Evolutionary conservation across 2,888 invertebrate genomes (phyloP), one percentile per base, ranked within the genome.

Genomic region (Ametastegia equiseti): DNA sequence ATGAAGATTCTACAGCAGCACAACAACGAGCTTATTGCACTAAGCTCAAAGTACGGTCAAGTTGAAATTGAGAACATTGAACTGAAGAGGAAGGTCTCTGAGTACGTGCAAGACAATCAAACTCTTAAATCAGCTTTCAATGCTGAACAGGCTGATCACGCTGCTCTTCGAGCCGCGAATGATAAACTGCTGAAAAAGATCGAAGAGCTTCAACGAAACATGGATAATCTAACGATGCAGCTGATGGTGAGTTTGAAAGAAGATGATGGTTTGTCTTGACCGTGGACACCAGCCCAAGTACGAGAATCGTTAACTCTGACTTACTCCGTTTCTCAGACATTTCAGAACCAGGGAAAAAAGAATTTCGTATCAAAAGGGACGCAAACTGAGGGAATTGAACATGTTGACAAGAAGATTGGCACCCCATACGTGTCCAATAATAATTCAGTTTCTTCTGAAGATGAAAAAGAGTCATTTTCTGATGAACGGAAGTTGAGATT

Each of bases 1-100:
- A 85, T 90, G 42, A 87, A 88, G 57, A 88, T 89, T 42, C 69
- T 92, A 19, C 89, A 91, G 39, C 88, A 91, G 54, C 91, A 91
- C 79, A 91, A 92, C 54, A 84, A 82, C 23, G 90, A 92, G 69
- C 83, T 91, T 6, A 85, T 90, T 0, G 82, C 83, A 0, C 82
- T 90, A 0, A 91, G 89, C 60, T 86, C 89, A 0, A 90, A 89
- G 69, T 89, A 86, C 57, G 85, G 86, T 6, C 85, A 88, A 39
- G 81, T 90, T 0, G 91, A 91, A 77, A 71, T 85, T 2, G 91
- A 91, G 47, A 91, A 91, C 83, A 71, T 84, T 0, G 89, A 91
- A 27, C 73, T 90, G 80, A 91, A 86, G 81, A 87, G 86, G 9
- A 90, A 87, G 71, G 73, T 90, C 39, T 84, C 86, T 2, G 89